These are phyloP conservation scores for Arnoldichthys spilopterus DNA, from an alignment of 2,797 vertebrate genomes.

Conservation along the genomic window DNA sequence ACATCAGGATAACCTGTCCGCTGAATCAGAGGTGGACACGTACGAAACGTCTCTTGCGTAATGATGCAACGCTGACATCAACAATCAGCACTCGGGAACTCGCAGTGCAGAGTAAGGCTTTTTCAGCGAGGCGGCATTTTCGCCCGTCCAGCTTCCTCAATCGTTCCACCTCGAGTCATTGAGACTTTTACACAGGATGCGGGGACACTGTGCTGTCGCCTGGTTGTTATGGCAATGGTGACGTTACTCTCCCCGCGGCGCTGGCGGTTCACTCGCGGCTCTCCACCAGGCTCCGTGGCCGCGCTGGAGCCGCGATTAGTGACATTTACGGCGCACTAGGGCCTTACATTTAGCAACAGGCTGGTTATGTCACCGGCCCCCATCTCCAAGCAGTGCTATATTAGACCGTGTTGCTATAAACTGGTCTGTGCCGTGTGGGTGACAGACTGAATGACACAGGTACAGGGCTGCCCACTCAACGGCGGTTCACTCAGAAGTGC, in stretches of 20 bases:
- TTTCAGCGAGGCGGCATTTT: constrained; percentile 15
- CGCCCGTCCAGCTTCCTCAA: constrained; percentile 19
- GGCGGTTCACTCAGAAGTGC: constrained; percentile 43
- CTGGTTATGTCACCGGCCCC: constrained; percentile 41
- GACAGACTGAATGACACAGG: constrained; percentile 29
- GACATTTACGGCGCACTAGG: constrained; percentile 50
- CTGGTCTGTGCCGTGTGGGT: constrained; percentile 13
- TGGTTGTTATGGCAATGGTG: constrained; percentile 49
- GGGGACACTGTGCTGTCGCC: constrained; percentile 11
- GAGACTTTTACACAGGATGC: constrained; percentile 43
- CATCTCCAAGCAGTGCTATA: constrained; percentile 45
- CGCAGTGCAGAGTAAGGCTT: constrained; percentile 19
- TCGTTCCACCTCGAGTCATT: constrained; percentile 15
- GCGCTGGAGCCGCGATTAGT: constrained; percentile 43
- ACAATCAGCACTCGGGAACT: constrained; percentile 12
- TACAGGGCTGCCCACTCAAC: constrained; percentile 49
- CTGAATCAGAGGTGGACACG: background rate
- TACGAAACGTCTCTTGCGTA: background rate
- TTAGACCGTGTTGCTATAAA: constrained; percentile 46
- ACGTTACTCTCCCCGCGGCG: constrained; percentile 30
- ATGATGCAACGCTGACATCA: constrained; percentile 14
- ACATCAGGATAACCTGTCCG: background rate
- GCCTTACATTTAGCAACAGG: constrained; percentile 36
- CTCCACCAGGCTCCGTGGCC: constrained; percentile 17
- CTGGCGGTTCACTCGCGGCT: constrained; percentile 12